phyloP scores from a whole-genome alignment of 2,113 vertebrate genomes.

The Platichthys stellatus region DNA sequence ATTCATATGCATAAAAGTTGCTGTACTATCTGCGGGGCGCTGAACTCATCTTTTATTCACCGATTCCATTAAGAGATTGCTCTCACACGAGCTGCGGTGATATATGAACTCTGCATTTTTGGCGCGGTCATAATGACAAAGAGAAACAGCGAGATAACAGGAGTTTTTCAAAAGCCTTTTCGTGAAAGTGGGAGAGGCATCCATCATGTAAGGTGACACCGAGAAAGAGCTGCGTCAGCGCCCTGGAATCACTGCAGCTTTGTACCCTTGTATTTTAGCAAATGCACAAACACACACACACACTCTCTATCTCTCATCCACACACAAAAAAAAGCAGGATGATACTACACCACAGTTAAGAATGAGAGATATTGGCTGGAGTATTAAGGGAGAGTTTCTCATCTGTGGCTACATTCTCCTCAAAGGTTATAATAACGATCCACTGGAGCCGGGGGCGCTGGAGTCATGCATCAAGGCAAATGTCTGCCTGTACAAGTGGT shows the following conservation, averaged over 20 bases:
- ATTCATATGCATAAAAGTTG: slow-evolving; percentile 69
- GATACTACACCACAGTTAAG: slow-evolving; percentile 5
- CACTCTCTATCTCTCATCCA: background rate
- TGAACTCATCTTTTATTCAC: slow-evolving; percentile 77
- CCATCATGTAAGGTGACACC: slow-evolving; percentile 77
- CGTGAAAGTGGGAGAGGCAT: slow-evolving; percentile 69
- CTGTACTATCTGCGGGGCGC: slow-evolving; percentile 56
- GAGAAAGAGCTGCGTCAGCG: slow-evolving; percentile 71
- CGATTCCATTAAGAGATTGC: slow-evolving; percentile 71
- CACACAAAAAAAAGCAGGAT: background rate
- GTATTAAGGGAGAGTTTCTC: slow-evolving; percentile 61
- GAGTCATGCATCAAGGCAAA: slow-evolving; percentile 79
- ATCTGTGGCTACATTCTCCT: slow-evolving; percentile 65
- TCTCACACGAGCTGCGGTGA: slow-evolving; percentile 51
- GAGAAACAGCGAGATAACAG: slow-evolving; percentile 66
- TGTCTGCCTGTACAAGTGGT: slow-evolving; percentile 78
- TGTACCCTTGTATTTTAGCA: slow-evolving; percentile 56
- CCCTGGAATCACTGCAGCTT: slow-evolving; percentile 57
- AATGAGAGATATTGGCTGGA: slow-evolving; percentile 57
- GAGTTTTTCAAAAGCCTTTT: slow-evolving; percentile 66
- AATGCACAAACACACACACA: slow-evolving; percentile 19
- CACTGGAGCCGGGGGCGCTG: slow-evolving; percentile 64
- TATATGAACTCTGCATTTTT: slow-evolving; percentile 69
- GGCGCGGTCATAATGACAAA: slow-evolving; percentile 50
- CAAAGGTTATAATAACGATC: slow-evolving; percentile 76